Conservation (phyloP, 2,888 invertebrate species). For the Troides oblongomaculatus region DNA sequence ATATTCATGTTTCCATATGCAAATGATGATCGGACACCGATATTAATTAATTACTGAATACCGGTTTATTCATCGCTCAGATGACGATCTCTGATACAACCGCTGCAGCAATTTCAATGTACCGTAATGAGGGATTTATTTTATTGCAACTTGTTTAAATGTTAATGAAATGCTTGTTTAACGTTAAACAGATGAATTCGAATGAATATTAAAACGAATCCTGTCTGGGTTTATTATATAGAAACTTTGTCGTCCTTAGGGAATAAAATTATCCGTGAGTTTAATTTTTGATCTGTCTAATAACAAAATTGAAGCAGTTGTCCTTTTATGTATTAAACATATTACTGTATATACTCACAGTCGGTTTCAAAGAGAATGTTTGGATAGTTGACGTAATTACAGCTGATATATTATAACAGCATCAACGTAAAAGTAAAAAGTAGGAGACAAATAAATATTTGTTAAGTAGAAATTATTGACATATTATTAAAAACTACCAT, state of each 20-base stretch:
- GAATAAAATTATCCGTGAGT: too few relatives aligned
- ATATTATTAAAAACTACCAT: neutral
- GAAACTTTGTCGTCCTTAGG: neutral
- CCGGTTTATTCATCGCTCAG: conserved; percentile 13
- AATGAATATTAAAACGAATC: neutral
- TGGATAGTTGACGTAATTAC: too few relatives aligned
- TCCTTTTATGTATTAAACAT: too few relatives aligned
- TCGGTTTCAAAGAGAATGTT: too few relatives aligned
- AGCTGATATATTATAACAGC: too few relatives aligned
- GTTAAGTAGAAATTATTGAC: neutral
- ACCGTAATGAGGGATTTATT: conserved; percentile 24
- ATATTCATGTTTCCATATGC: conserved; percentile 28
- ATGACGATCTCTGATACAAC: conserved; percentile 24
- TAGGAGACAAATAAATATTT: too few relatives aligned
- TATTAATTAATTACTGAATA: conserved; percentile 28
- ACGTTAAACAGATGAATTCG: conserved; percentile 6
- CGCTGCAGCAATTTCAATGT: conserved; percentile 17
- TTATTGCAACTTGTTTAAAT: conserved; percentile 27
- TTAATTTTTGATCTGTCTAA: too few relatives aligned
- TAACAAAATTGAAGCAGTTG: too few relatives aligned
- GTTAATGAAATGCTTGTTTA: conserved; percentile 23
- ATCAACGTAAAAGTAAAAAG: too few relatives aligned
- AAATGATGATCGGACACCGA: conserved; percentile 26
- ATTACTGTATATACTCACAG: too few relatives aligned
- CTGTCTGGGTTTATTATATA: neutral